Conservation (phyloP, 2,113 vertebrate species). For the Neogobius melanostomus region DNA sequence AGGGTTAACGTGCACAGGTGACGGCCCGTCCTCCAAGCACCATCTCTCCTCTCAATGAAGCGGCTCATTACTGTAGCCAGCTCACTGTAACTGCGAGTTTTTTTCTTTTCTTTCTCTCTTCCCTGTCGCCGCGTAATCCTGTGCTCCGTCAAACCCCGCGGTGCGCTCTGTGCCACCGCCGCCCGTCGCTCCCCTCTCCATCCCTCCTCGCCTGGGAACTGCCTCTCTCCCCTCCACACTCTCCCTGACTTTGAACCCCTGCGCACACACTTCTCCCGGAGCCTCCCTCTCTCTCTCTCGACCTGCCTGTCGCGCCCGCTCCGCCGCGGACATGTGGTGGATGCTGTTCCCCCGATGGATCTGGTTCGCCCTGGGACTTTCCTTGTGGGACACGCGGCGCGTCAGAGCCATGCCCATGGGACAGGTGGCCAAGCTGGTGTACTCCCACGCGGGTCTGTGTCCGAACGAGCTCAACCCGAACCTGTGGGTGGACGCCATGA, state of each 20-base stretch:
- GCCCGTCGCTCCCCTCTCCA: neutral
- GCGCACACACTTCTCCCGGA: too few species aligned
- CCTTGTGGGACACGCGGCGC: conserved; percentile 60
- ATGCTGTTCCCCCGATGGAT: conserved; percentile 80
- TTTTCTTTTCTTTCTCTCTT: too few species aligned
- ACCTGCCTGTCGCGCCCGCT: conserved; percentile 13
- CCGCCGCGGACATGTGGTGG: conserved; percentile 81
- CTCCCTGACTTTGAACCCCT: neutral
- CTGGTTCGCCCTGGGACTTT: conserved; percentile 82
- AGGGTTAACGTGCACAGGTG: conserved; percentile 73
- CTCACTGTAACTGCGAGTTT: conserved; percentile 65
- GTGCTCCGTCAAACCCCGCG: neutral
- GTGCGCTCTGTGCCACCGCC: conserved; percentile 10
- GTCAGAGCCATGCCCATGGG: conserved; percentile 77
- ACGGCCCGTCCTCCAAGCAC: conserved; percentile 33
- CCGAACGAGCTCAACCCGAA: conserved; percentile 99
- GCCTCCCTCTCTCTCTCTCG: neutral
- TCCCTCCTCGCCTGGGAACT: neutral
- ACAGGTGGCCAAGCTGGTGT: conserved; percentile 84
- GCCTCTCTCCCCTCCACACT: neutral
- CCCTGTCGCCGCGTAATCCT: too few species aligned
- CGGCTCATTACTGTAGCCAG: conserved; percentile 84
- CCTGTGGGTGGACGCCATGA: conserved; percentile 99
- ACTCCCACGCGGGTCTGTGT: conserved; percentile 95
- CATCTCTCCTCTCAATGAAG: conserved; percentile 60